These are phyloP conservation scores for Melangyna quadrimaculata DNA, from an alignment of 2,888 invertebrate species.

Conservation along the genomic window DNA sequence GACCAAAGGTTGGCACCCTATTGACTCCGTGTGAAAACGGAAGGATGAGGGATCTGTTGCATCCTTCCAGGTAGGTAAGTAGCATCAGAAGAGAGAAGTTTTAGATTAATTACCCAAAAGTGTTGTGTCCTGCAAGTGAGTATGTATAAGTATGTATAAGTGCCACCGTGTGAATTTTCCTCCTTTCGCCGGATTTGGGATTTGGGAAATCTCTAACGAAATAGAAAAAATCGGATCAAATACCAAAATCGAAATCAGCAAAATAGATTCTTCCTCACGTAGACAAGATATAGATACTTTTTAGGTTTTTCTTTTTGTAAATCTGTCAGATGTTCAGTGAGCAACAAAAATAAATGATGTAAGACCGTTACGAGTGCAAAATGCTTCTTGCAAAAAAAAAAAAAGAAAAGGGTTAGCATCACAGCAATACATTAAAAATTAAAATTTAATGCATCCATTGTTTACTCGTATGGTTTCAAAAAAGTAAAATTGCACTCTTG, in stretches of 20 bases:
- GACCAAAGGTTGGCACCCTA: constrained; percentile 66
- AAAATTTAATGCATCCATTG: constrained; percentile 73
- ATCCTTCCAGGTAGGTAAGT: constrained; percentile 62
- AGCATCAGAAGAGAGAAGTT: not conserved
- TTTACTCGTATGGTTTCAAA: constrained; percentile 39
- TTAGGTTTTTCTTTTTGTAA: constrained; percentile 9
- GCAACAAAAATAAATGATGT: constrained; percentile 31
- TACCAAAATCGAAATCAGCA: constrained; percentile 35
- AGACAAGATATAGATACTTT: constrained; percentile 31
- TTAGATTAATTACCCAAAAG: constrained; percentile 69
- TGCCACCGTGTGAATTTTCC: constrained; percentile 66
- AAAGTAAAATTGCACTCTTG: constrained; percentile 50
- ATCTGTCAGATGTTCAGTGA: constrained; percentile 64
- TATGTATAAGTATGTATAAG: constrained; percentile 50
- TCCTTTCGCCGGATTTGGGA: constrained; percentile 12
- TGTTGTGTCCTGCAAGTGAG: constrained; percentile 57
- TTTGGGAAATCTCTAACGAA: constrained; percentile 54
- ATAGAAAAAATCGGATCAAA: constrained; percentile 61
- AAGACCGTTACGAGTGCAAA: constrained; percentile 46
- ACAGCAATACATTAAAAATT: constrained; percentile 72
- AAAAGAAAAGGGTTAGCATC: constrained; percentile 62
- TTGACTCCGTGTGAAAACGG: constrained; percentile 60
- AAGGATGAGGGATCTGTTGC: constrained; percentile 62
- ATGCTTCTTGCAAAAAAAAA: constrained; percentile 54
- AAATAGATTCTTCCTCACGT: constrained; percentile 12